A percentile compares a stretch with the other conserved stretches of the same genome.
Conservation (phyloP, 1,140 invertebrate species). For the Monomorium pharaonis region DNA sequence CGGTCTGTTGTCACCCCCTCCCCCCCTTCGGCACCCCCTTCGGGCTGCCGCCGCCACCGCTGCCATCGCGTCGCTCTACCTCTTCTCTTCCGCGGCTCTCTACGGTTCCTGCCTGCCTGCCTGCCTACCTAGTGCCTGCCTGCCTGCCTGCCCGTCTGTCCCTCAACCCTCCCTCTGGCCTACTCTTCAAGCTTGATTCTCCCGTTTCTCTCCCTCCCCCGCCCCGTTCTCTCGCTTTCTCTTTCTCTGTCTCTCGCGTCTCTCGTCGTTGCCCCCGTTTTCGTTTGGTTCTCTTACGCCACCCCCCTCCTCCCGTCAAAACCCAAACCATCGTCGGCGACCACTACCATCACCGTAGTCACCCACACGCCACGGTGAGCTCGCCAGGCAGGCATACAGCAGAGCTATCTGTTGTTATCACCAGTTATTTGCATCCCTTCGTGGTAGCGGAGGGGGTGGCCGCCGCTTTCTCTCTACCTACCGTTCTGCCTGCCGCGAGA, state of each 20-base stretch:
- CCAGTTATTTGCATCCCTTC: slow-evolving; percentile 84
- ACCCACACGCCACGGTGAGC: slow-evolving; percentile 61
- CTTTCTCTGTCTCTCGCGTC: not conserved
- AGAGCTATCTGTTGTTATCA: slow-evolving; percentile 84
- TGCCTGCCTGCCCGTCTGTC: slow-evolving; percentile 47
- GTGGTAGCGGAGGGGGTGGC: slow-evolving; percentile 70
- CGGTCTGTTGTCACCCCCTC: slow-evolving; percentile 77
- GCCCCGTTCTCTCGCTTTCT: not conserved
- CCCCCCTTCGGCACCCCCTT: slow-evolving; percentile 66
- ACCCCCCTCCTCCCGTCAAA: slow-evolving; percentile 44
- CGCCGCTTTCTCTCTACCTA: slow-evolving; percentile 38
- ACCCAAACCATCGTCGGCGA: slow-evolving; percentile 67
- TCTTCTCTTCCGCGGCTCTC: slow-evolving; percentile 67
- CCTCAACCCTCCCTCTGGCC: slow-evolving; percentile 42
- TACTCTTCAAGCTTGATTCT: slow-evolving; percentile 52
- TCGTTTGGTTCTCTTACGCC: slow-evolving; percentile 54
- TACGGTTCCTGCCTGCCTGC: slow-evolving; percentile 64
- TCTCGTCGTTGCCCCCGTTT: slow-evolving; percentile 19
- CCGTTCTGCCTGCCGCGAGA: slow-evolving; percentile 62
- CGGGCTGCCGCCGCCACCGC: not conserved
- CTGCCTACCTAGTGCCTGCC: slow-evolving; percentile 47
- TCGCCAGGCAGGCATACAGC: slow-evolving; percentile 55
- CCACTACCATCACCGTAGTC: slow-evolving; percentile 62
- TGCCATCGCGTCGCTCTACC: slow-evolving; percentile 33
- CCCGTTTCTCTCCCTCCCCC: slow-evolving; percentile 6